Evolutionary conservation across 2,888 invertebrate species (phyloP).

Genomic region (Lochmaea crataegi): DNA sequence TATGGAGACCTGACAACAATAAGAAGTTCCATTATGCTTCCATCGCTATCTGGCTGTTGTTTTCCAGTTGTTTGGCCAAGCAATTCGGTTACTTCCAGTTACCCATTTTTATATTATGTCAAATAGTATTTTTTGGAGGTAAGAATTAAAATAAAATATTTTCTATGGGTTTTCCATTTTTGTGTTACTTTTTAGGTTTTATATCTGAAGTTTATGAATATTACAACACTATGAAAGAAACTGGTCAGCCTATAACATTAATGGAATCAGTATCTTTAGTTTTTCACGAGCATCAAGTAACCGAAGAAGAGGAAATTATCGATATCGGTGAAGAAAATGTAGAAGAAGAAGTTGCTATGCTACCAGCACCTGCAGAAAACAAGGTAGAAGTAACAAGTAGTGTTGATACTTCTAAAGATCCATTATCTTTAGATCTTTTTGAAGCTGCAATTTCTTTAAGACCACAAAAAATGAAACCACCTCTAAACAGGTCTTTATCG

Average conservation of each 20-base stretch:
- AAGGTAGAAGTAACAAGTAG: not conserved
- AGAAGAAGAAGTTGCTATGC: not conserved
- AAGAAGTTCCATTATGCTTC: constrained; percentile 76
- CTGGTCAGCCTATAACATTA: constrained; percentile 54
- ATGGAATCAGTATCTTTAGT: constrained; percentile 52
- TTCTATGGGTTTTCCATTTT: not conserved
- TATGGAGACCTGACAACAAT: constrained; percentile 81
- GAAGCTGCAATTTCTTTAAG: constrained; percentile 45
- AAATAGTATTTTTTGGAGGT: constrained; percentile 73
- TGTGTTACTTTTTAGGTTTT: constrained; percentile 64
- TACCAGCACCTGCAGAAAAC: not conserved
- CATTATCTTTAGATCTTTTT: constrained; percentile 62
- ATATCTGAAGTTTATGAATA: constrained; percentile 71
- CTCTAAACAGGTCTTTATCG: constrained; percentile 58
- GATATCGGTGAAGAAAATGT: constrained; percentile 22
- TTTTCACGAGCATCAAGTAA: constrained; percentile 50
- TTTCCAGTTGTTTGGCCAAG: constrained; percentile 81
- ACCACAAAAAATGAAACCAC: constrained; percentile 8
- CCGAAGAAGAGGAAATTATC: constrained; percentile 6
- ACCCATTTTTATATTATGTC: constrained; percentile 77
- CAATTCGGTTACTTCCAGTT: constrained; percentile 81
- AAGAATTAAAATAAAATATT: not conserved
- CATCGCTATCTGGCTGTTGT: constrained; percentile 79
- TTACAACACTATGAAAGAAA: constrained; percentile 66
- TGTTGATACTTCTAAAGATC: constrained; percentile 50